Conservation (phyloP, 2,113 vertebrate species). For the Catharus bicknelli region DNA sequence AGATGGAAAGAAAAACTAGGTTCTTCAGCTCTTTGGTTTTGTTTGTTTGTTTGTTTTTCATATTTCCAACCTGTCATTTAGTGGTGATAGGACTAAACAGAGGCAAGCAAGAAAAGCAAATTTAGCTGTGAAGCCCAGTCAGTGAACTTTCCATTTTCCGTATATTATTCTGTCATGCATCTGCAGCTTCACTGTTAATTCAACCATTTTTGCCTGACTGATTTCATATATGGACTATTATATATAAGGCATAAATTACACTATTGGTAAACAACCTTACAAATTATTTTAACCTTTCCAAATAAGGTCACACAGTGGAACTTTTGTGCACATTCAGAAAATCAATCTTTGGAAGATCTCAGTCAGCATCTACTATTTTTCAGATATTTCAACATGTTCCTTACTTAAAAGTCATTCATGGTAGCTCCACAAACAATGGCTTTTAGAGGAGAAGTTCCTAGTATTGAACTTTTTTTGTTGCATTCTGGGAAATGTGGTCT, state of each 20-base stretch:
- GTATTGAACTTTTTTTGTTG: neutral
- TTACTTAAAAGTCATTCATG: neutral
- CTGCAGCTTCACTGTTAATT: neutral
- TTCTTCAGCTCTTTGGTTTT: neutral
- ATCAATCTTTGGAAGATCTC: neutral
- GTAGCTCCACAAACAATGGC: neutral
- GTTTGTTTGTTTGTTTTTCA: neutral
- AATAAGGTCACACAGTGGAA: neutral
- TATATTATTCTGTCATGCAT: neutral
- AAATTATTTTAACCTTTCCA: neutral
- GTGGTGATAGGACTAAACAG: neutral
- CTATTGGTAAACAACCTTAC: neutral
- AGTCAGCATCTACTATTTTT: neutral
- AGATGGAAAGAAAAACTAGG: neutral
- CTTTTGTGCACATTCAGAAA: neutral
- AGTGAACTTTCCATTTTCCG: neutral
- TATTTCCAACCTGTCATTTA: conserved; percentile 1
- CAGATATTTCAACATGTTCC: neutral
- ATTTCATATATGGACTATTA: neutral
- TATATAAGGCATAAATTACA: neutral
- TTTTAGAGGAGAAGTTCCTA: neutral
- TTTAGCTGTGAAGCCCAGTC: neutral
- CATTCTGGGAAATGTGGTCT: neutral
- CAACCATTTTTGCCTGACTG: neutral
- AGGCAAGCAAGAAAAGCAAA: neutral